These are phyloP conservation scores for Tribolium castaneum DNA, from an alignment of 1,140 invertebrate species.

Conservation along the genomic window DNA sequence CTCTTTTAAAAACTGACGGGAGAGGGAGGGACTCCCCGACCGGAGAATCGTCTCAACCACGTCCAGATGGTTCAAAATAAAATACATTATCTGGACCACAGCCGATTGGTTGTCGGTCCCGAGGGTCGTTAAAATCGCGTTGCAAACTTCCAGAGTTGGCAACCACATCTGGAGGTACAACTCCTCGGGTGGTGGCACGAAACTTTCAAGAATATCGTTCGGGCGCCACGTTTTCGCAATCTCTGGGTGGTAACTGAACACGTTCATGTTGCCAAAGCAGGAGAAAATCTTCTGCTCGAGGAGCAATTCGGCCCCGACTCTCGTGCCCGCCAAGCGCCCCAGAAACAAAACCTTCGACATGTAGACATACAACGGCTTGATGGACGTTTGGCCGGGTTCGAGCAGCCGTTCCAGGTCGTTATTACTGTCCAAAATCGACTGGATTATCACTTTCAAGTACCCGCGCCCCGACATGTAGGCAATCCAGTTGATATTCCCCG, in stretches of 20 bases:
- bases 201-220: constrained; percentile 56
- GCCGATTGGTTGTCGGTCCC: constrained; percentile 85
- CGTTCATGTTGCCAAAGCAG: constrained; percentile 80
- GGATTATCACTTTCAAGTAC: constrained; percentile 86
- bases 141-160: constrained; percentile 82
- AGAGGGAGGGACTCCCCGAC: constrained; percentile 74
- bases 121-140: constrained; percentile 83
- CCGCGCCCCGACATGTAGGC: constrained; percentile 81
- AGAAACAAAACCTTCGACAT: constrained; percentile 89
- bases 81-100: constrained; percentile 81
- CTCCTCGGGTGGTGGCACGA: constrained; percentile 69
- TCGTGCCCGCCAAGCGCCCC: constrained; percentile 76
- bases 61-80: constrained; percentile 84
- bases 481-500: constrained; percentile 79
- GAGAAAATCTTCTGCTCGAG: constrained; percentile 80
- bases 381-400: constrained; percentile 74
- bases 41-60: constrained; percentile 81
- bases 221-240: constrained; percentile 66
- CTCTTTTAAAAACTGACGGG: constrained; percentile 70
- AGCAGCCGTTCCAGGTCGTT: constrained; percentile 76
- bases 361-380: constrained; percentile 86
- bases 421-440: constrained; percentile 82
- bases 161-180: constrained; percentile 86
- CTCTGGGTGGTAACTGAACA: constrained; percentile 82
- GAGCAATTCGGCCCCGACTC: constrained; percentile 79